These are phyloP conservation scores for Desmodus rotundus DNA, from an alignment of 2,113 vertebrate species.

Conservation along the genomic window DNA sequence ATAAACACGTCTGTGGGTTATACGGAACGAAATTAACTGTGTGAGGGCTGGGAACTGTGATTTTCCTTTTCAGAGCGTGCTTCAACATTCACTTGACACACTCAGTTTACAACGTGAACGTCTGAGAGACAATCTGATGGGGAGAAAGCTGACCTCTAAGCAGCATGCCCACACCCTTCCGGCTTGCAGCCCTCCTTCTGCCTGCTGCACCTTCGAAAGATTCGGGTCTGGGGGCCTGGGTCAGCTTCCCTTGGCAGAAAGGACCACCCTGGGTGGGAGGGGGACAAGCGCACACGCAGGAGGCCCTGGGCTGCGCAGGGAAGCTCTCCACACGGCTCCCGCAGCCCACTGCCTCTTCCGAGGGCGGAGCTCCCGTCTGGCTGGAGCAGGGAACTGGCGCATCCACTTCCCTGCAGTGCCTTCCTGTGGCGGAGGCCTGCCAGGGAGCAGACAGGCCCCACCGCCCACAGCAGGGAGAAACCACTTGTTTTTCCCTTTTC, in stretches of 20 bases:
- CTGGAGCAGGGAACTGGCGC: fast-evolving
- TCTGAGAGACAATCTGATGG: neutral
- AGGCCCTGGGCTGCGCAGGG: neutral
- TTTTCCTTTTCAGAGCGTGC: neutral
- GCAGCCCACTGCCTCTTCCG: neutral
- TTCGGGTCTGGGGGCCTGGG: neutral
- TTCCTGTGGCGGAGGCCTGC: constrained; percentile 16
- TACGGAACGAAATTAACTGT: neutral
- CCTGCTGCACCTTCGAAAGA: neutral
- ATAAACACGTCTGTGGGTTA: neutral
- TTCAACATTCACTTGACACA: neutral
- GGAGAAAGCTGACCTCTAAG: neutral
- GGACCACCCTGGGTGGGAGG: neutral
- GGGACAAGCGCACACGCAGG: neutral
- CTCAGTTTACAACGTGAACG: neutral
- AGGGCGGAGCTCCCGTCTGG: neutral
- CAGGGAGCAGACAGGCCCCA: neutral
- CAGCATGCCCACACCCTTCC: fast-evolving
- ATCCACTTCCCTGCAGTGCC: neutral
- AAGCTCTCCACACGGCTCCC: neutral
- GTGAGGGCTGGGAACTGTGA: no score
- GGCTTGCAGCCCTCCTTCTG: neutral
- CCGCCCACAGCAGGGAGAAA: fast-evolving
- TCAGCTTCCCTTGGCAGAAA: neutral
- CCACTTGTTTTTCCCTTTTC: neutral